phyloP scores from a whole-genome alignment of 2,113 vertebrate genomes.

The Sinocyclocheilus maitianheensis region DNA sequence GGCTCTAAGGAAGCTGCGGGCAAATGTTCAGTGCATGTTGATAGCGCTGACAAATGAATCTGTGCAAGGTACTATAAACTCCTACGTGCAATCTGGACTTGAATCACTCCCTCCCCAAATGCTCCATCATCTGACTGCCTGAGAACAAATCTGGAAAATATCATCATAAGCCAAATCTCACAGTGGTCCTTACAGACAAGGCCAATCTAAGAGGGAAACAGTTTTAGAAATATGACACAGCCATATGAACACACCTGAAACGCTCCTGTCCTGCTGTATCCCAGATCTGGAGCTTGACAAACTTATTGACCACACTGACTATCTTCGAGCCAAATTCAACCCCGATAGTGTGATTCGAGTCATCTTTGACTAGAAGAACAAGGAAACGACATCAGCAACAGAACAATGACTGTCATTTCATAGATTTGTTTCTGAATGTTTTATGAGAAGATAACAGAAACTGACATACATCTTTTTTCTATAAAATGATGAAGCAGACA shows the following conservation, averaged over 20 bases:
- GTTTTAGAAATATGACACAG: not conserved
- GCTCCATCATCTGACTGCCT: not conserved
- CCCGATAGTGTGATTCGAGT: conserved; percentile 93
- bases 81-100: conserved; percentile 3
- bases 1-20: not conserved
- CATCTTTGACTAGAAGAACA: conserved; percentile 84
- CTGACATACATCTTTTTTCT: conserved; percentile 89
- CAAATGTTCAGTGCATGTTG: not conserved
- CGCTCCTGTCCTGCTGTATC: conserved; percentile 92
- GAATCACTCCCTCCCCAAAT: conserved; percentile 7
- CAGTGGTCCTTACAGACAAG: not conserved
- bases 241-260: conserved; percentile 78
- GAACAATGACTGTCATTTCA: not conserved
- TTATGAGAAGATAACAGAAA: not conserved
- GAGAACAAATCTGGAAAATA: not conserved
- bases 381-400: not conserved
- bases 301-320: conserved; percentile 89
- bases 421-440: not conserved
- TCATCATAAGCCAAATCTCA: not conserved
- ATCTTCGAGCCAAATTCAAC: conserved; percentile 94
- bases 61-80: conserved; percentile 9
- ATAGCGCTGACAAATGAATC: conserved; percentile 3
- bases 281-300: conserved; percentile 94
- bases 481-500: conserved; percentile 88
- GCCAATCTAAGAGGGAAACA: not conserved